Conservation (phyloP, 1,140 invertebrate species). For the Sarcophaga bullata region DNA sequence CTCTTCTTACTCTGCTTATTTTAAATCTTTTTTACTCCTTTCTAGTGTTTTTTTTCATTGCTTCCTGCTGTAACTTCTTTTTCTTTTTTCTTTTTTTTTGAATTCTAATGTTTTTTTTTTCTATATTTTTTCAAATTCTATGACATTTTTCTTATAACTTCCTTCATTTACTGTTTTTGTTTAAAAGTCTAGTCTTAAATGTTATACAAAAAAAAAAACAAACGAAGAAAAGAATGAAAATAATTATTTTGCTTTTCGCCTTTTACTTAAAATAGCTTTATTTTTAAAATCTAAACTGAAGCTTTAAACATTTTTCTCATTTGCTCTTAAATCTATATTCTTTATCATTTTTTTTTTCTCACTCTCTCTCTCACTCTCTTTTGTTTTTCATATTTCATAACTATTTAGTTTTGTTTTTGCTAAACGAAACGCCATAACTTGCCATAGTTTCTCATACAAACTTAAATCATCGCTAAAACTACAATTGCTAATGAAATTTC, state of each 20-base stretch:
- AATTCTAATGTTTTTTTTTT: no score
- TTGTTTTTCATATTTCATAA: slow-evolving; percentile 5
- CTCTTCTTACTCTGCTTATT: slow-evolving; percentile 12
- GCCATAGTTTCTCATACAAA: slow-evolving; percentile 62
- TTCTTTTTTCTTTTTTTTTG: no score
- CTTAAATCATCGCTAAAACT: no score
- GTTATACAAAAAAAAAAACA: no score
- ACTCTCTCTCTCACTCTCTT: background rate
- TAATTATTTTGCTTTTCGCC: no score
- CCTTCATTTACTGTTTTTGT: slow-evolving; percentile 29
- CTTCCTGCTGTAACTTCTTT: slow-evolving; percentile 46
- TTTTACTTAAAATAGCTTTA: no score
- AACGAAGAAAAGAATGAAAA: no score
- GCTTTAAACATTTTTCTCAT: background rate
- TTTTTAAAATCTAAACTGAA: slow-evolving; percentile 16
- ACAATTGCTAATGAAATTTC: no score
- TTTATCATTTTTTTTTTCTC: background rate
- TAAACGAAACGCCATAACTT: slow-evolving; percentile 63
- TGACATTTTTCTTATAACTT: slow-evolving; percentile 37
- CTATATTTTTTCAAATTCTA: no score
- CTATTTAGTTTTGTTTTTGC: slow-evolving; percentile 29
- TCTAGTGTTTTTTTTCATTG: slow-evolving; percentile 43
- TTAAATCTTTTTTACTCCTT: slow-evolving; percentile 36
- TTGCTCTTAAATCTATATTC: background rate
- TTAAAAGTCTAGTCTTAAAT: slow-evolving; percentile 47